Base-by-base conservation (phyloP, 2,113 vertebrate species). In the Bolborhynchus lineola region DNA sequence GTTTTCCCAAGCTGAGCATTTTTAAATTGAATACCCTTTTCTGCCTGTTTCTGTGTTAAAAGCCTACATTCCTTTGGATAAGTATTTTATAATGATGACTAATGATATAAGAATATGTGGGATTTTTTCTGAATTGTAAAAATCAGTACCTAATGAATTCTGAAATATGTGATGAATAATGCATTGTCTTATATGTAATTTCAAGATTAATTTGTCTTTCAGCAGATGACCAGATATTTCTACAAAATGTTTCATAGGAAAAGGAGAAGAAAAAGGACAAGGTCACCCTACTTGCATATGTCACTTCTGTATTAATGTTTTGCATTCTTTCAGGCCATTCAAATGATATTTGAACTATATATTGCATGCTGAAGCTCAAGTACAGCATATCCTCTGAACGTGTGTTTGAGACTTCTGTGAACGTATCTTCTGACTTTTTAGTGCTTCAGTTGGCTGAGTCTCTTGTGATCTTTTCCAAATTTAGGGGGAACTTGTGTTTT, bases 331-430 rank as follows among this genome's bases (percentile, higher is more conserved):
- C 63, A 81, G 13, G 29, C 46, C 19, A 59, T 1, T 41, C 47
- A 24, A 86, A 37, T 3, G 37, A 74, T 25, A 55, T 71, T 57
- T 76, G 14, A 82, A 9, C 24, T 79, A 1, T 47, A 8, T 31
- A 21, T 72, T 5, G 0, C 35, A 37, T 39, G 29, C 63, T 69
- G 71, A 88, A 90, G 24, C 35, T 88, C 39, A 53, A 46, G 42
- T 84, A 84, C 17, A 29, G 10, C 57, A 41, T 68, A 82, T 64
- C 62, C 28, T 78, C 70, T 72, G 57, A 87, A 65, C 44, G 35
- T 80, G 86, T 90, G 93, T 77, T 91, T 62, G 41, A 44, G 53
- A 60, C 93, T 87, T 82, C 55, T 91, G 81, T 81, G 90, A 94
- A 53, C 33, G 47, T 55, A 47, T 60, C 47, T 24, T 82, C 55